Conservation (phyloP, 2,113 vertebrate genomes). For the Cyanistes caeruleus region DNA sequence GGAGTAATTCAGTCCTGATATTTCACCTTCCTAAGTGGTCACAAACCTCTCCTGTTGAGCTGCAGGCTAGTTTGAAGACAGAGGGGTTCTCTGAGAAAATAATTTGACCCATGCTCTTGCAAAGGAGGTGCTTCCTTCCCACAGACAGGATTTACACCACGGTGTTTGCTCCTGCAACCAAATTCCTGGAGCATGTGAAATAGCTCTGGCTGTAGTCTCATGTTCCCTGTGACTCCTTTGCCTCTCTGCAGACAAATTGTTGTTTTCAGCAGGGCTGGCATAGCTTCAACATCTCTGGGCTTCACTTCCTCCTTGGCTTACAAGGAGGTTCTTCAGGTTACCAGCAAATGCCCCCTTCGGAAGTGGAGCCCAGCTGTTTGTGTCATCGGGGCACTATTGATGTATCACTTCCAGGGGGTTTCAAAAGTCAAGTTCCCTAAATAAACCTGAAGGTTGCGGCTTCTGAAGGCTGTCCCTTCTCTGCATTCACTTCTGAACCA, state of each 20-base stretch:
- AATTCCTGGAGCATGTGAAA: constrained; percentile 30
- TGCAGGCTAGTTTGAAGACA: neutral
- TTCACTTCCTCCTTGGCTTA: constrained; percentile 17
- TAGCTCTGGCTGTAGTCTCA: neutral
- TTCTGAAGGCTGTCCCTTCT: neutral
- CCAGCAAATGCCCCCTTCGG: neutral
- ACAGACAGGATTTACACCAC: neutral
- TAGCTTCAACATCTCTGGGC: neutral
- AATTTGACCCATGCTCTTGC: neutral
- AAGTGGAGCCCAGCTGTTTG: constrained; percentile 11
- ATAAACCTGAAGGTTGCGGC: neutral
- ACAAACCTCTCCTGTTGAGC: neutral
- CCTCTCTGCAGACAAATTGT: neutral
- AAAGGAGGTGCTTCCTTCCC: neutral
- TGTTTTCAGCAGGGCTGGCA: neutral
- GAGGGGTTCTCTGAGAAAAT: neutral
- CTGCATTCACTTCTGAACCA: neutral
- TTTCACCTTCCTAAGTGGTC: neutral
- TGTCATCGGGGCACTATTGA: neutral
- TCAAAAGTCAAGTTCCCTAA: neutral
- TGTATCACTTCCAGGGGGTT: neutral
- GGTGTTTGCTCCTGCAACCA: constrained; percentile 1
- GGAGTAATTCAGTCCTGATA: neutral
- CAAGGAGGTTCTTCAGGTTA: constrained; percentile 11
- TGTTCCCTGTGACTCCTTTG: neutral